These are phyloP conservation scores for Muschampia plurimacula DNA, from an alignment of 2,888 invertebrate genomes.

Conservation along the genomic window DNA sequence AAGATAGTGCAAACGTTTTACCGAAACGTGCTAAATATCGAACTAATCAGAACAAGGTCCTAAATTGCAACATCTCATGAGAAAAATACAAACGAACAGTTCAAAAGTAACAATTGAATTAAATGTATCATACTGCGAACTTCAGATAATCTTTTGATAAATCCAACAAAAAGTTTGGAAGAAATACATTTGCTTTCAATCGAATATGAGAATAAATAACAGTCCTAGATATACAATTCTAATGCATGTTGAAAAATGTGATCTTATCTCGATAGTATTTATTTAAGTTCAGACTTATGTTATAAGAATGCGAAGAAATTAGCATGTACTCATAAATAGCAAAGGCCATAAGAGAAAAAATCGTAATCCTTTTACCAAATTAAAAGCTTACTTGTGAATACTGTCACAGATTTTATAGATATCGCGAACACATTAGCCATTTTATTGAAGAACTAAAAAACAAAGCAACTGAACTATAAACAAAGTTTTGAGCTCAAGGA, in stretches of 20 bases:
- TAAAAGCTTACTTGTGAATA: background rate
- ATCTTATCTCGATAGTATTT: background rate
- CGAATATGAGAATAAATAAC: background rate
- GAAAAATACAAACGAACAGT: slow-evolving; percentile 55
- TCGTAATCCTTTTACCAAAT: background rate
- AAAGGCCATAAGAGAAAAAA: background rate
- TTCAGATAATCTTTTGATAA: background rate
- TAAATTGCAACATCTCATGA: slow-evolving; percentile 71
- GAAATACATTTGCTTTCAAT: background rate
- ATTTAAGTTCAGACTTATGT: too few species aligned
- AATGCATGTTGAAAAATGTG: background rate
- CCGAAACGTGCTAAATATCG: slow-evolving; percentile 70
- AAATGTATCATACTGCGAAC: slow-evolving; percentile 4
- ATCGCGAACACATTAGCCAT: background rate
- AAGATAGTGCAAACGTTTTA: slow-evolving; percentile 59
- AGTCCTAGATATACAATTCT: background rate
- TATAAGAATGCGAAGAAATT: too few species aligned
- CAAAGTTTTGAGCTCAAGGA: slow-evolving; percentile 17
- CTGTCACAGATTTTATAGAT: background rate
- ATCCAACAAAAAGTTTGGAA: background rate
- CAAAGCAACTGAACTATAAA: slow-evolving; percentile 6
- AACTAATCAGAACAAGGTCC: slow-evolving; percentile 77
- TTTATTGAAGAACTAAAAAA: background rate
- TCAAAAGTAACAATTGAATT: slow-evolving; percentile 55
- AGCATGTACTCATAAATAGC: too few species aligned